Base-by-base conservation (phyloP, 2,888 invertebrate species). In the Microchrysa polita region DNA sequence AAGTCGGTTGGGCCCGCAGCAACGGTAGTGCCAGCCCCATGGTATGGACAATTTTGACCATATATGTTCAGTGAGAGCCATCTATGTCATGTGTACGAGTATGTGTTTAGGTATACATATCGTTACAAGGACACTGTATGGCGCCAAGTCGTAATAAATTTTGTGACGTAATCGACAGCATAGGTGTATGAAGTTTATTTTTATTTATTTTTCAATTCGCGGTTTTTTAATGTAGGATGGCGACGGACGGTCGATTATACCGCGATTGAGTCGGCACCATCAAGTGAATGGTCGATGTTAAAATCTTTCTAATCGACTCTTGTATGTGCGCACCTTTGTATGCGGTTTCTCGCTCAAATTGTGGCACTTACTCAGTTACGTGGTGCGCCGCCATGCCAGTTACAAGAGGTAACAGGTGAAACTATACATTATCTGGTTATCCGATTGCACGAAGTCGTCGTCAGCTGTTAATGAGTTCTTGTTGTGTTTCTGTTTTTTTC, bases 281-380 rank as follows among this genome's bases (percentile, higher is more conserved):
- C 69, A 69, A 69, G 69, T 69, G 69, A 69, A 69, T 55, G 57
- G n/a, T 34, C 40, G 27, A n/a, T n/a, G n/a, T 53, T 69, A 27
- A 57, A 55, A 40, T 69, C 67, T 69, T 69, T 69, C 69, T 69
- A 69, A 69, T 69, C 69, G 69, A 55, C 40, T n/a, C n/a, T 57
- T 69, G 69, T 48, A 22, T 48, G 34, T 48, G 48, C 65, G 34
- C 69, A 69, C 69, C 42, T 67, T 67, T 52, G 34, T 18, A n/a
- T n/a, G n/a, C n/a, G 65, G 18, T 22, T 18, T 12, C n/a, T n/a
- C n/a, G 48, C n/a, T 48, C 12, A 40, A n/a, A 48, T 48, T 48
- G 48, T 27, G 61, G 61, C 16, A n/a, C 23, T 34, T 34, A 40
- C 61, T 61, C 61, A 61, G 16, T 61, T 40, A 23, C 23, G 16